Percentiles rank a stretch among this genome's conserved stretches.
These are phyloP conservation scores for Tetraneura akinire DNA, from an alignment of 1,140 invertebrate species.

Conservation along the genomic window DNA sequence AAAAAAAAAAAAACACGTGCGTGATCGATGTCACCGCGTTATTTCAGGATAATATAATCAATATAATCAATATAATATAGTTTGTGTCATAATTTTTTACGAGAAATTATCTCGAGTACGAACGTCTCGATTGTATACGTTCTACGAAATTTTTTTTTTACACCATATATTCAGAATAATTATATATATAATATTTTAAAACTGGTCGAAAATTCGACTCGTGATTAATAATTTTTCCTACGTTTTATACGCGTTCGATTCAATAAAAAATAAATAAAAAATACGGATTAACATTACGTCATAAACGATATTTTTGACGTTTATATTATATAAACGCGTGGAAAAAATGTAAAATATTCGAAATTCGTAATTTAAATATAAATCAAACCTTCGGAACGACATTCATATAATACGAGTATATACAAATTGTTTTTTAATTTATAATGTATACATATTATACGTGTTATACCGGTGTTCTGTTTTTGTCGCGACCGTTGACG, in stretches of 20 bases:
- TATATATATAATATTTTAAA: too few species aligned
- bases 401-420: background rate
- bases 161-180: too few species aligned
- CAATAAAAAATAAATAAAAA: slow-evolving; percentile 12
- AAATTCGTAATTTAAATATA: slow-evolving; percentile 39
- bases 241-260: background rate
- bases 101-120: too few species aligned
- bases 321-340: slow-evolving; percentile 22
- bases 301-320: slow-evolving; percentile 24
- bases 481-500: slow-evolving; percentile 34
- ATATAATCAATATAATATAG: background rate
- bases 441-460: background rate
- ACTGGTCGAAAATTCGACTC: background rate
- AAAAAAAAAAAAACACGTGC: too few species aligned
- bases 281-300: too few species aligned
- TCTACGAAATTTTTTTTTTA: slow-evolving; percentile 5
- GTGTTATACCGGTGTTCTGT: slow-evolving; percentile 31
- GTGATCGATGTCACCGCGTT: slow-evolving; percentile 18
- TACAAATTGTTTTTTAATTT: too few species aligned
- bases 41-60: background rate
- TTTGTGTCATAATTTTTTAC: too few species aligned
- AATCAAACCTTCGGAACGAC: slow-evolving; percentile 14
- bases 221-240: slow-evolving; percentile 49
- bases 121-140: too few species aligned
- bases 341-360: too few species aligned